These are phyloP conservation scores for Iselma pallidipennis DNA, from an alignment of 2,888 invertebrate species.

Conservation along the genomic window DNA sequence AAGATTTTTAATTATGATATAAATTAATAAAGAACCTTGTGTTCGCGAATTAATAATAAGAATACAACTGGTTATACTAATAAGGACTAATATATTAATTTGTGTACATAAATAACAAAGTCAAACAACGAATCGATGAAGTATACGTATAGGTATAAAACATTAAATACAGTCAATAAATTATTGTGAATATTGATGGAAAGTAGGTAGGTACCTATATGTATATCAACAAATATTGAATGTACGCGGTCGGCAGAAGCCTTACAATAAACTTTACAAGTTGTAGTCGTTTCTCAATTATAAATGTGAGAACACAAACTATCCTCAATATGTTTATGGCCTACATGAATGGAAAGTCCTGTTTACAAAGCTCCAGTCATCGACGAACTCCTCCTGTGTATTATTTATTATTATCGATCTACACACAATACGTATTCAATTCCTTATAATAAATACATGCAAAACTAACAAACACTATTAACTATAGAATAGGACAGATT, in stretches of 20 bases:
- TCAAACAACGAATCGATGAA: slow-evolving; percentile 21
- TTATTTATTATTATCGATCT: slow-evolving; percentile 1
- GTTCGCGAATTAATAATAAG: background rate
- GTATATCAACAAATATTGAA: slow-evolving; percentile 31
- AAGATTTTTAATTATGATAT: slow-evolving; percentile 24
- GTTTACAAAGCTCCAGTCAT: slow-evolving; percentile 34
- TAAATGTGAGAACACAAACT: slow-evolving; percentile 50
- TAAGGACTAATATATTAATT: slow-evolving; percentile 33
- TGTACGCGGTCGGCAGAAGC: slow-evolving; percentile 48
- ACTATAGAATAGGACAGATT: no score
- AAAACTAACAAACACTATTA: slow-evolving; percentile 2
- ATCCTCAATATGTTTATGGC: slow-evolving; percentile 40
- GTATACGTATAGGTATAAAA: slow-evolving; percentile 38
- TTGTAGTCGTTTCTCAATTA: slow-evolving; percentile 52
- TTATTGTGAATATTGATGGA: slow-evolving; percentile 46
- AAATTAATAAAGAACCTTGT: slow-evolving; percentile 8
- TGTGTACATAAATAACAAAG: slow-evolving; percentile 23
- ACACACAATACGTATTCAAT: background rate
- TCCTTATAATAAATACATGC: background rate
- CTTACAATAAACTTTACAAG: slow-evolving; percentile 52
- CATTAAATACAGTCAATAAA: slow-evolving; percentile 42
- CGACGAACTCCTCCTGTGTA: background rate
- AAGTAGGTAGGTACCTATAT: slow-evolving; percentile 22
- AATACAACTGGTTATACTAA: slow-evolving; percentile 24
- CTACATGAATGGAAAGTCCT: slow-evolving; percentile 30